phyloP scores from a whole-genome alignment of 2,113 vertebrate genomes.

The Myrmophylax atrothorax region DNA sequence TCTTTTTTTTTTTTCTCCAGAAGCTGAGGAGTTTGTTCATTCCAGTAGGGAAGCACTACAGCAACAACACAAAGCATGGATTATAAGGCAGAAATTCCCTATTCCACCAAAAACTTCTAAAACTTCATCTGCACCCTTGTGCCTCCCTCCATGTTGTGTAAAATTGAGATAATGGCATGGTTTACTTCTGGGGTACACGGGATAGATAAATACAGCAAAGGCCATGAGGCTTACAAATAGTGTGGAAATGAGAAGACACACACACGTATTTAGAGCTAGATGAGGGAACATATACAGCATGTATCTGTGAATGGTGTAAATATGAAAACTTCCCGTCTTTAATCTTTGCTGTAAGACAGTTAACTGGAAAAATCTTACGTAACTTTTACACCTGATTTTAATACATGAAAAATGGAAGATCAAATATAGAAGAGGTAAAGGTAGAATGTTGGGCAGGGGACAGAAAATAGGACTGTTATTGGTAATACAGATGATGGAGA shows the following conservation, averaged over 20 bases:
- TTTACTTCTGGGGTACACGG: neutral
- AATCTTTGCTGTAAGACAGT: neutral
- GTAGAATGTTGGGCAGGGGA: neutral
- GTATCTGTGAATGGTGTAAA: neutral
- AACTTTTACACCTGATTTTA: conserved; percentile 20
- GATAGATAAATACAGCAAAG: neutral
- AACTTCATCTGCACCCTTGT: neutral
- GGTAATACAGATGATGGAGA: neutral
- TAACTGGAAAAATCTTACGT: neutral
- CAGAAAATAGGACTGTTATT: conserved; percentile 13
- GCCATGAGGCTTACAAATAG: neutral
- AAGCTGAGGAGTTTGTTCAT: neutral
- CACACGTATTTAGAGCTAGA: neutral
- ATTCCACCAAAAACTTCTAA: neutral
- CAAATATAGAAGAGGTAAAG: conserved; percentile 14
- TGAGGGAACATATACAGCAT: neutral
- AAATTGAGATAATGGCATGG: neutral
- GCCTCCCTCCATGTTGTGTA: neutral
- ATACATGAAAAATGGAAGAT: neutral
- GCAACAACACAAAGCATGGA: neutral
- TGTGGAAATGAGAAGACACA: neutral
- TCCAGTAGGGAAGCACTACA: neutral
- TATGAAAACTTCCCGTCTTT: neutral
- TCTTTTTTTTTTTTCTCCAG: neutral
- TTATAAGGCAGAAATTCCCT: neutral